phyloP scores from a whole-genome alignment of 1,140 invertebrate genomes.

The Carcinoscorpius rotundicauda region DNA sequence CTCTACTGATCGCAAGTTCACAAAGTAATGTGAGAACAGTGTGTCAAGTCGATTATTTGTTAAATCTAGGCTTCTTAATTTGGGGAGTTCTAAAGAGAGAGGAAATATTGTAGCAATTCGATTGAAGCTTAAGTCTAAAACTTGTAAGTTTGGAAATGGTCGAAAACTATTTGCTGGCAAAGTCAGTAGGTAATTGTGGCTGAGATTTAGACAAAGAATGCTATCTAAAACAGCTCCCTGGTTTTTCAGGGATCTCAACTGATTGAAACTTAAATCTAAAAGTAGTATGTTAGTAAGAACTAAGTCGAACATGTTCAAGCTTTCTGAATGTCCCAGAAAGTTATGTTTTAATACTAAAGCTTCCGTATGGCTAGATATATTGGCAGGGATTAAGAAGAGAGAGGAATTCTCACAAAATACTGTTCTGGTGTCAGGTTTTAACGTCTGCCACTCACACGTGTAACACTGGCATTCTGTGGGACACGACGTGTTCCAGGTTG shows the following conservation, averaged over 20 bases:
- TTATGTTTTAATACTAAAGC: slow-evolving; percentile 1
- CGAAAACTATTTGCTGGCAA: not conserved
- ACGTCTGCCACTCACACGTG: not conserved
- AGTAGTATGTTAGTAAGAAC: not conserved
- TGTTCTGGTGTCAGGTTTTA: slow-evolving; percentile 4
- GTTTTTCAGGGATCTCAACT: not conserved
- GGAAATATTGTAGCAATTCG: slow-evolving; percentile 1
- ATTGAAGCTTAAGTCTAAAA: not conserved
- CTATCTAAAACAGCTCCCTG: not conserved
- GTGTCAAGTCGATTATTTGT: not conserved
- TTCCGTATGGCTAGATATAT: slow-evolving; percentile 5
- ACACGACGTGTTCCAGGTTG: no score
- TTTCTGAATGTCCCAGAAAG: not conserved
- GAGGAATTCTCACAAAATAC: slow-evolving; percentile 2
- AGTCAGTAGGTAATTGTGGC: slow-evolving; percentile 5
- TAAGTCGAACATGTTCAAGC: slow-evolving; percentile 3
- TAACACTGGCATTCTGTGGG: no score
- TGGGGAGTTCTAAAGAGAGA: slow-evolving; percentile 3
- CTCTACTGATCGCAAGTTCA: not conserved
- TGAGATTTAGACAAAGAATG: slow-evolving; percentile 2
- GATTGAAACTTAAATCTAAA: slow-evolving; percentile 7
- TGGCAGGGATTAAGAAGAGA: not conserved
- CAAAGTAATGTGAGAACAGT: not conserved
- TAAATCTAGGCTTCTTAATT: slow-evolving; percentile 1
- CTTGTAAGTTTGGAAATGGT: slow-evolving; percentile 1